phyloP scores from a whole-genome alignment of 2,113 vertebrate species.

The Muscicapa adusta region DNA sequence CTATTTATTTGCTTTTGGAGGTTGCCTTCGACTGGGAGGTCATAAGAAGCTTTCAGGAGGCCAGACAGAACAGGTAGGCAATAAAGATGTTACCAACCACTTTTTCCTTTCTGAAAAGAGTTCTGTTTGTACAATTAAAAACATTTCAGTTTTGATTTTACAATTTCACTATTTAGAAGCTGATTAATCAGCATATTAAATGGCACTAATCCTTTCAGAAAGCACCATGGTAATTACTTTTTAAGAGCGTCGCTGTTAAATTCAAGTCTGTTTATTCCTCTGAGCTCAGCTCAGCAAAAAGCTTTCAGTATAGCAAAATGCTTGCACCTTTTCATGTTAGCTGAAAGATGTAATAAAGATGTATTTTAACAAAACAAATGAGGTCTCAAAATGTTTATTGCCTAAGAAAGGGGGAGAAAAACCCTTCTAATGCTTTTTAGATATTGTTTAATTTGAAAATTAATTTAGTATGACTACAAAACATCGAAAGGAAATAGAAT shows the following conservation, averaged over 20 bases:
- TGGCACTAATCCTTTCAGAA: conserved; percentile 23
- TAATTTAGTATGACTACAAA: background rate
- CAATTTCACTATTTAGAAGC: background rate
- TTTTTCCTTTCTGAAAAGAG: background rate
- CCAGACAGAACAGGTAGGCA: no score
- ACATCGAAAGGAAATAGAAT: background rate
- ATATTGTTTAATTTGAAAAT: background rate
- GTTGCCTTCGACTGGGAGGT: background rate
- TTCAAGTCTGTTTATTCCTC: conserved; percentile 3
- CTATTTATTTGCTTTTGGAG: background rate
- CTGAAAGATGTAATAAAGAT: conserved; percentile 40
- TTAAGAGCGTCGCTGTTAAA: background rate
- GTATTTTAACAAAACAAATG: conserved; percentile 13
- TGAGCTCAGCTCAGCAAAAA: background rate
- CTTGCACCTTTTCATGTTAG: background rate
- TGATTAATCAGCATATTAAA: conserved; percentile 46
- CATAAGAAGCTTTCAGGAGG: background rate
- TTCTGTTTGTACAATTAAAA: background rate
- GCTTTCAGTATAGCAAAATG: background rate
- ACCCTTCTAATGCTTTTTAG: background rate
- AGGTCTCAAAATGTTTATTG: conserved; percentile 38
- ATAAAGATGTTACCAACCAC: background rate
- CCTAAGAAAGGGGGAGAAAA: background rate
- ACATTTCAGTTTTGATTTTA: background rate
- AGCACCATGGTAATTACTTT: conserved; percentile 10